Conservation (phyloP, 2,113 vertebrate genomes). For the Edolisoma coerulescens region DNA sequence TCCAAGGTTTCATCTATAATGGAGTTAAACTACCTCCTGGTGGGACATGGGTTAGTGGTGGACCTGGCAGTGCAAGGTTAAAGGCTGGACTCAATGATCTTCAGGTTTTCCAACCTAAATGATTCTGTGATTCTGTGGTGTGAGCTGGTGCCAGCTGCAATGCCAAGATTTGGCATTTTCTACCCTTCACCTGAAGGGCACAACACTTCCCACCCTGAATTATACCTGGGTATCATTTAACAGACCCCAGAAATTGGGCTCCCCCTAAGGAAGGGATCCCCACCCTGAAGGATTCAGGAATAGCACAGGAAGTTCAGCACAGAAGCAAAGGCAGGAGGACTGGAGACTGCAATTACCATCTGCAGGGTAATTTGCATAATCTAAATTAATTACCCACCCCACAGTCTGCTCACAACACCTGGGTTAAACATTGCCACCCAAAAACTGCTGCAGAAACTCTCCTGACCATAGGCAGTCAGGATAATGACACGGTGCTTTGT, state of each 20-base stretch:
- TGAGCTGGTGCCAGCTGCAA: neutral
- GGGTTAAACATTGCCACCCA: neutral
- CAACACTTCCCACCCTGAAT: neutral
- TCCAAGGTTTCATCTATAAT: neutral
- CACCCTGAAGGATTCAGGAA: neutral
- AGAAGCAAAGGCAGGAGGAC: neutral
- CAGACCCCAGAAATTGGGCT: neutral
- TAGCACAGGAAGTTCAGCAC: neutral
- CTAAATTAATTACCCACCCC: constrained; percentile 37
- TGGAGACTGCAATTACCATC: neutral
- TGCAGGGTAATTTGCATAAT: constrained; percentile 41
- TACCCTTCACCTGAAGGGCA: neutral
- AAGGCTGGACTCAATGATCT: neutral
- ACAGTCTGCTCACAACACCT: constrained; percentile 56
- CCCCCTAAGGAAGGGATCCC: neutral
- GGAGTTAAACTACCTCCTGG: neutral
- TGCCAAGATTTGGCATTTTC: neutral
- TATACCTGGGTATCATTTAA: neutral
- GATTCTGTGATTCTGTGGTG: neutral
- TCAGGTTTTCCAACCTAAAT: neutral
- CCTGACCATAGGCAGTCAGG: neutral
- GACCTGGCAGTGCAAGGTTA: neutral
- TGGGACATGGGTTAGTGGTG: neutral
- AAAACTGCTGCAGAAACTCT: neutral
- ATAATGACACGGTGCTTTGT: neutral